phyloP scores from a whole-genome alignment of 92 coral and sea anemone species.

The Heliopora coerulea region DNA sequence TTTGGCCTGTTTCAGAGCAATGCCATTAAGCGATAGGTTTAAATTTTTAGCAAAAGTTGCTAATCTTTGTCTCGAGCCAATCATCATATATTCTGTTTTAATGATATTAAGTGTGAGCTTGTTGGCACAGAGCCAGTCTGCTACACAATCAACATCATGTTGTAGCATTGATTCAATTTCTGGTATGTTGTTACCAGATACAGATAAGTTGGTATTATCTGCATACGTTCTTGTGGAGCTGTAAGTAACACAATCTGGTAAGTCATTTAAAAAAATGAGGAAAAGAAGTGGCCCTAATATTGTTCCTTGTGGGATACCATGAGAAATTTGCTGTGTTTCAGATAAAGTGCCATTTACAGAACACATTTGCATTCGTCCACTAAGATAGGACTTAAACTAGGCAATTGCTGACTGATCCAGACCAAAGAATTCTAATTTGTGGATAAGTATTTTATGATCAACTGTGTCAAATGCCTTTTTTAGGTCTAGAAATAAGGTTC shows the following conservation, averaged over 20 bases:
- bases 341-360: slow-evolving; percentile 28
- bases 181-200: neutral
- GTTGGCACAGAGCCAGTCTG: no score
- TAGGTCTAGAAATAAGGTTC: slow-evolving; percentile 31
- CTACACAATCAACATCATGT: no score
- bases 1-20: neutral
- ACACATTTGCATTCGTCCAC: slow-evolving; percentile 21
- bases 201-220: slow-evolving; percentile 23
- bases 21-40: no score
- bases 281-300: slow-evolving; percentile 25
- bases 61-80: no score
- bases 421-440: no score
- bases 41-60: no score
- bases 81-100: no score
- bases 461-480: slow-evolving; percentile 36
- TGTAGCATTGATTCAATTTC: no score
- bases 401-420: slow-evolving; percentile 9
- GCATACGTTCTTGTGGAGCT: neutral
- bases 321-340: neutral
- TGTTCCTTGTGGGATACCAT: slow-evolving; percentile 41
- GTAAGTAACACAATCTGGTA: neutral
- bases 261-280: no score
- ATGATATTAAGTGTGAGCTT: no score
- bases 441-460: no score
- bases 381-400: slow-evolving; percentile 33